These are phyloP conservation scores for Macroteleia sp. DNA, from an alignment of 2,888 invertebrate species.

Conservation along the genomic window DNA sequence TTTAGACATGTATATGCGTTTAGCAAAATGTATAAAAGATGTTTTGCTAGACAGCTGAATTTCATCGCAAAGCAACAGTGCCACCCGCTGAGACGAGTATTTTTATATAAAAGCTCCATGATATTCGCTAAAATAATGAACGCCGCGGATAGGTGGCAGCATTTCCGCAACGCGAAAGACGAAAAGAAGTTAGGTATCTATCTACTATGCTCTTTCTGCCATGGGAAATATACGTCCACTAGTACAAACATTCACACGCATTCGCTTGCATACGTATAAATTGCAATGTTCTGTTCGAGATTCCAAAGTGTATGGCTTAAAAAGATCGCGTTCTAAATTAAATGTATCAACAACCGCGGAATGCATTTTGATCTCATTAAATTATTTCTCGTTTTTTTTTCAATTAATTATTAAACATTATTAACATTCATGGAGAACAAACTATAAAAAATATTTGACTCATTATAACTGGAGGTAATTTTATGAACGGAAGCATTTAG, in stretches of 20 bases:
- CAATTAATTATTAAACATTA: no score
- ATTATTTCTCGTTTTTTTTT: background rate
- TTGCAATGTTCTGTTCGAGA: conserved; percentile 3
- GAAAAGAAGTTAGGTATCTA: conserved; percentile 60
- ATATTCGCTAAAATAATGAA: conserved; percentile 76
- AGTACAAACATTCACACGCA: conserved; percentile 41
- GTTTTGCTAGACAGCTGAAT: conserved; percentile 48
- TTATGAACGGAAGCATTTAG: conserved; percentile 37
- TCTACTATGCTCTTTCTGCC: conserved; percentile 50
- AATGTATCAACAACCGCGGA: conserved; percentile 10
- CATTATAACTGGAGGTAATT: conserved; percentile 24
- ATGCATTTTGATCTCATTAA: conserved; percentile 10
- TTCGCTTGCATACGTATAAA: conserved; percentile 18
- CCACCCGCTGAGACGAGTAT: conserved; percentile 58
- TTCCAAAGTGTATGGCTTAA: conserved; percentile 9
- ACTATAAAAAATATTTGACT: conserved; percentile 5
- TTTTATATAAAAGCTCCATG: conserved; percentile 69
- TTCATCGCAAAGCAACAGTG: conserved; percentile 66
- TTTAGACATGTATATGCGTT: background rate
- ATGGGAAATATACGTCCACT: conserved; percentile 49
- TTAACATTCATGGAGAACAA: no score
- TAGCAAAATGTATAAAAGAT: conserved; percentile 30
- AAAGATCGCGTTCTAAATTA: no score
- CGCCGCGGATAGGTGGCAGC: conserved; percentile 68
- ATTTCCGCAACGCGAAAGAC: conserved; percentile 62